Conservation (phyloP, 2,113 vertebrate species). For the Clinocottus analis region DNA sequence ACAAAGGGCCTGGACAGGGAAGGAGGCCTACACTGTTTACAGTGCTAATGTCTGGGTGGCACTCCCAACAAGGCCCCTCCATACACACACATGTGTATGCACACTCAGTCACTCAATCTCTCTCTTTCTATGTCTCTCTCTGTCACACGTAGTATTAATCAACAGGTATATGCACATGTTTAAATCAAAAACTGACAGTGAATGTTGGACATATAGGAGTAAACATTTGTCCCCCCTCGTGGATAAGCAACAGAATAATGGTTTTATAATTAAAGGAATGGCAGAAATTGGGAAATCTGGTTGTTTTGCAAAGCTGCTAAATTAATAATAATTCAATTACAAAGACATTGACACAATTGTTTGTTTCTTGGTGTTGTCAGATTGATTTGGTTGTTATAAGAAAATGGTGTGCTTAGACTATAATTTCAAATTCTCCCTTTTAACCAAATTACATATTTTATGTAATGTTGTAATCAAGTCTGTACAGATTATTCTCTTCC, state of each 20-base stretch:
- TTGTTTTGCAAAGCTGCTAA: neutral
- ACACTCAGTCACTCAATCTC: slow-evolving; percentile 50
- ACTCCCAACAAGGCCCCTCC: slow-evolving; percentile 65
- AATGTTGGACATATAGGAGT: neutral
- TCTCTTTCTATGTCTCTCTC: slow-evolving; percentile 13
- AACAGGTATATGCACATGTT: slow-evolving; percentile 46
- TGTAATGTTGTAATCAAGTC: neutral
- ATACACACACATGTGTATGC: slow-evolving; percentile 48
- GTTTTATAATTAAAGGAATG: neutral
- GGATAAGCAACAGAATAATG: neutral
- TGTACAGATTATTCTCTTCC: neutral
- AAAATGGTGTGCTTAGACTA: neutral
- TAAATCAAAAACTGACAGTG: neutral
- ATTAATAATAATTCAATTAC: neutral
- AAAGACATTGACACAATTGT: neutral
- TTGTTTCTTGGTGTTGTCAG: slow-evolving; percentile 4
- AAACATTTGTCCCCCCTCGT: slow-evolving; percentile 7
- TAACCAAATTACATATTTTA: neutral
- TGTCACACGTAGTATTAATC: slow-evolving; percentile 29
- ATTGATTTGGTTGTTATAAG: slow-evolving; percentile 1
- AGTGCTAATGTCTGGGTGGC: slow-evolving; percentile 76
- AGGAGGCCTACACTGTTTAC: slow-evolving; percentile 77
- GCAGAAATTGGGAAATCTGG: slow-evolving; percentile 3
- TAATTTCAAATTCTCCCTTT: neutral
- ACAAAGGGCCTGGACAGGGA: slow-evolving; percentile 75